Base-by-base conservation (phyloP, 2,888 invertebrate species). In the Hemicrepidius hirtus region DNA sequence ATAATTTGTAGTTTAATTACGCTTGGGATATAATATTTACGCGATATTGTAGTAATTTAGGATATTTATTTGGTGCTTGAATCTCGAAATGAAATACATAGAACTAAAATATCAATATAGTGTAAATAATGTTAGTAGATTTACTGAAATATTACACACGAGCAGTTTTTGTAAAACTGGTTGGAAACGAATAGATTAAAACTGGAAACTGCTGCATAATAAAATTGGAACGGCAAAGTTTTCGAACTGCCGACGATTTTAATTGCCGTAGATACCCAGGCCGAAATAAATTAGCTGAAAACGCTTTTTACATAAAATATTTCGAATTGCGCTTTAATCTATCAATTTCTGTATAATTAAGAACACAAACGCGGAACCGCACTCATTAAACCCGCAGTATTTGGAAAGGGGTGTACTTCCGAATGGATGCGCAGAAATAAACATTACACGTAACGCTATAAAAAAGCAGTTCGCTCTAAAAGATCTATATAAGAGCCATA, bases 361-460 rank as follows among this genome's bases (percentile, higher is more conserved):
- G 50, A 46, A 21, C 10, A 21, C 18, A 24, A 18, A 21, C 21
- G 46, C 13, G 3, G 16, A 13, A 41, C n/a, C 41, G 16, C 41
- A 6, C 13, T 20, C 46, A 46, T 46, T 46, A 46, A 46, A 46
- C 18, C 9, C 24, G 12, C 41, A 24, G 46, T 13, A 24, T 24
- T 50, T 24, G 21, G 4, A n/a, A n/a, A 21, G 50, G n/a, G 20
- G 9, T 35, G 55, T 21, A n/a, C 40, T 53, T 53, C 20, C 24
- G 41, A 16, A 64, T 18, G 16, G 41, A 41, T 18, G 55, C 16
- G 40, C 63, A 35, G 41, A 72, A 72, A 68, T 68, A 72, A 68
- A 73, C 68, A 68, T 68, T 73, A 73, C 73, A 73, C 68, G 73
- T 68, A 73, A 68, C 55, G 68, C 68, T 49, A 73, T 73, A 73